A percentile compares a stretch with the other conserved stretches of the same genome.
Evolutionary conservation across 2,113 vertebrate genomes (phyloP).

Genomic region (Lates calcarifer): DNA sequence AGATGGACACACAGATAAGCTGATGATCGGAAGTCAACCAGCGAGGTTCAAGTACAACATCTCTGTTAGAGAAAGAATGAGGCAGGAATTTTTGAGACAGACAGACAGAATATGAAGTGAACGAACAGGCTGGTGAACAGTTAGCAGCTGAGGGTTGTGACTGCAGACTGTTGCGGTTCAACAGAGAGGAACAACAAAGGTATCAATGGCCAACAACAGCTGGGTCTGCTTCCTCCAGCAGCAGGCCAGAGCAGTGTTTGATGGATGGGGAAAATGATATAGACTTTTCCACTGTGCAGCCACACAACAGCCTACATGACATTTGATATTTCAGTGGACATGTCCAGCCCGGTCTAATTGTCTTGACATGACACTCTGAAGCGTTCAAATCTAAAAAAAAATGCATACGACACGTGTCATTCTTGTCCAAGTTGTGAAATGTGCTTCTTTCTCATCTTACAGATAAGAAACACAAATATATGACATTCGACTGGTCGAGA

Average conservation of each 20-base stretch:
- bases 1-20: neutral
- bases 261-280: conserved; percentile 64
- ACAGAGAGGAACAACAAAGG: conserved; percentile 67
- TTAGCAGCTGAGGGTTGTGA: conserved; percentile 41
- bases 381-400: conserved; percentile 20
- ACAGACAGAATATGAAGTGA: conserved; percentile 37
- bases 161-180: conserved; percentile 50
- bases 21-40: neutral
- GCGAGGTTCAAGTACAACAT: neutral
- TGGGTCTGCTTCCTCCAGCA: conserved; percentile 73
- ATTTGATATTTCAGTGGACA: conserved; percentile 65
- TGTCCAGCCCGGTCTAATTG: conserved; percentile 43
- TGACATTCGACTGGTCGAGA: conserved; percentile 52
- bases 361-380: conserved; percentile 59
- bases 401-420: conserved; percentile 34
- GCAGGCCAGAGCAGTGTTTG: conserved; percentile 57
- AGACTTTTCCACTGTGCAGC: conserved; percentile 50
- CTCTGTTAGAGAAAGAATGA: conserved; percentile 26
- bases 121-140: conserved; percentile 7
- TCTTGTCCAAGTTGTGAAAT: conserved; percentile 43
- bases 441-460: conserved; percentile 47
- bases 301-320: conserved; percentile 61
- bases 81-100: conserved; percentile 11
- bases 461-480: conserved; percentile 70
- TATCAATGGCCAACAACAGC: conserved; percentile 72